Conservation (phyloP, 1,140 invertebrate species). For the Tenebrio molitor region DNA sequence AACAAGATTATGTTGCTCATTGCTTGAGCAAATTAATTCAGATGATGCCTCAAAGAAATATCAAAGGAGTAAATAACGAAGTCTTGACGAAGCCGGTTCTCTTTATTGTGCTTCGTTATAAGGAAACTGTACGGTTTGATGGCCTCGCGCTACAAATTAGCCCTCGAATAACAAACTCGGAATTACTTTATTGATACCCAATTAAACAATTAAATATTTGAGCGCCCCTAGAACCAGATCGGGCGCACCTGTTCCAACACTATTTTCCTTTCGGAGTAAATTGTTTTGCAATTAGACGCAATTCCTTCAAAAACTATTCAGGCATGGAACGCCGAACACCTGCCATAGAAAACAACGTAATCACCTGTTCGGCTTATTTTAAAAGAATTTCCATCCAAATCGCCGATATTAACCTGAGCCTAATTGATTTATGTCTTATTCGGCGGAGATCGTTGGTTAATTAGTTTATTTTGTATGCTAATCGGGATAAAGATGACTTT, state of each 20-base stretch:
- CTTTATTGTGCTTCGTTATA: slow-evolving; percentile 13
- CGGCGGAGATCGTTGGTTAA: slow-evolving; percentile 20
- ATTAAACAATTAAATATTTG: slow-evolving; percentile 37
- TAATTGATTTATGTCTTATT: slow-evolving; percentile 41
- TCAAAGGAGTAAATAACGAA: slow-evolving; percentile 45
- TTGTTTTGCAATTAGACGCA: slow-evolving; percentile 38
- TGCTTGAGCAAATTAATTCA: slow-evolving; percentile 42
- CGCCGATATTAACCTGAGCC: slow-evolving; percentile 34
- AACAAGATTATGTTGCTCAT: slow-evolving; percentile 42
- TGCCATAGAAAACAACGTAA: slow-evolving; percentile 33
- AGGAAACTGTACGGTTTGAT: slow-evolving; percentile 2
- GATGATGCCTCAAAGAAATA: slow-evolving; percentile 43
- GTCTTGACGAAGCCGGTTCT: not conserved
- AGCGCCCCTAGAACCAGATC: slow-evolving; percentile 12
- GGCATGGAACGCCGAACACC: slow-evolving; percentile 26
- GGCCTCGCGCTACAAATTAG: slow-evolving; percentile 1
- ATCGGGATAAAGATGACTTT: slow-evolving; percentile 39
- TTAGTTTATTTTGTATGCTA: slow-evolving; percentile 40
- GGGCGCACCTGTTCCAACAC: slow-evolving; percentile 27
- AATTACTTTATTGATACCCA: slow-evolving; percentile 22
- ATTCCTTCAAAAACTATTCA: slow-evolving; percentile 22
- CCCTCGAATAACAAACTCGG: slow-evolving; percentile 3
- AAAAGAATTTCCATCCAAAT: slow-evolving; percentile 33
- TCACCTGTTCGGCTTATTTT: slow-evolving; percentile 34
- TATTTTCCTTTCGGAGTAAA: slow-evolving; percentile 21